Evolutionary conservation across 2,888 invertebrate species (phyloP), one percentile per base, ranked within the genome.

Genomic region (Callyntrura sp.): DNA sequence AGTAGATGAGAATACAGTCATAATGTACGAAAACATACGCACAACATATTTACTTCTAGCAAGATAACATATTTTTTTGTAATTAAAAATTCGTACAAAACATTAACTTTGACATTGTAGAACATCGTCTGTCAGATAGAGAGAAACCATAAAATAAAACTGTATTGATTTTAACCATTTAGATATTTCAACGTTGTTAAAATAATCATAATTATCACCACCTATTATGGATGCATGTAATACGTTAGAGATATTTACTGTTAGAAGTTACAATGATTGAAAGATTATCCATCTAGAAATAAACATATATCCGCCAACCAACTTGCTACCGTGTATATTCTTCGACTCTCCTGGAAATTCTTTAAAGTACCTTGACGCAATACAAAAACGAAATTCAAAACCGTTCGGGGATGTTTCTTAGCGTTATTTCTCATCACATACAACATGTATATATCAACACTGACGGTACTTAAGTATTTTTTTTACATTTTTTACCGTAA

Each of bases 41-140:
- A 60, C 35, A 62, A 17, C 9, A 57, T 20, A 14, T 51, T 5
- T 55, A 55, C 45, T 84, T 84, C n/a, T 51, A 35, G 8, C 20
- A 70, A 28, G 70, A 51, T 51, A 70, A 70, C 70, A 70, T 68
- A 35, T 78, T 23, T 12, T 4, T 62, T 48, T 23, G 60, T 45
- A 62, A 82, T 82, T 88, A 88, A 88, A 82, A 88, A 88, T 81
- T 73, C 82, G 57, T 88, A 88, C 11, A 88, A 88, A 88, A 82
- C 60, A 86, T 73, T 65, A 73, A 5, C 17, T 9, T 85, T 84
- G 57, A 81, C 9, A 65, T 79, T 17, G n/a, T 43, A 17, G n/a
- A 70, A 70, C n/a, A 43, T 3, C 8, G n/a, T 35, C 6, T 6
- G 35, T 6, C 35, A 35, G 35, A 35, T 35, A 35, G 35, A 35